Base-by-base conservation (phyloP, 2,797 vertebrate genomes). In the Sebastes nivosus region DNA sequence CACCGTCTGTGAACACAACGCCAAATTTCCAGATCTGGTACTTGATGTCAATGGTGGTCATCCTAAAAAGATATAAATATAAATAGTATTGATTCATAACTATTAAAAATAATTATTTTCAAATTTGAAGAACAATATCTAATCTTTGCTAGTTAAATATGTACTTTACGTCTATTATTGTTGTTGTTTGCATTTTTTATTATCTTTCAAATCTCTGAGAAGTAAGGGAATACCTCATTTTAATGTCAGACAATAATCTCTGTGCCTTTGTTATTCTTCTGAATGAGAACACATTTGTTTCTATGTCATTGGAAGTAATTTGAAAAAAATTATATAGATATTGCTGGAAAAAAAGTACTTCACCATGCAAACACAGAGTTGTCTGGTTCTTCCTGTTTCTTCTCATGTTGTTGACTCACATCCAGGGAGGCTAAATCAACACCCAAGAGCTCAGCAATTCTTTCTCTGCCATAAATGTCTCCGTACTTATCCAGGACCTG, bases 1-100 rank as follows among this genome's bases (percentile, higher is more conserved):
- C 98, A 2, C 98, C 97, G 8, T 99, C 96, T 3, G 98, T 99
- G 89, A 99, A 98, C 61, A 99, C 96, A 65, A 99, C 97, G 8
- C 98, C 98, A 6, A 98, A 97, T 86, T 99, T 99, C 98, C 98
- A 99, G 89, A 99, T 96, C 94, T 98, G 97, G 93, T 98, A 99
- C 86, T 99, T 98, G 75, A 98, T 89, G 80, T 99, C 98, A n/a
- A 97, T 95, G 70, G 97, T 93, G 0, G 97, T 97, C 70, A 92
- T 61, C 97, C 98, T 99, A 66, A 73, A 79, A 88, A 38, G 2
- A 87, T 7, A 81, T 1, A 46, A 46, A 46, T 46, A 46, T 16
- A 46, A 46, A 46, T 46, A 81, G 22, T 16, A 54, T 14, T 12
- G 11, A 30, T 81, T 20, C 1, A 59, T 2, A 27, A 30, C 5